Evolutionary conservation across 2,797 vertebrate genomes (phyloP).

Genomic region (Thalassophryne amazonica): DNA sequence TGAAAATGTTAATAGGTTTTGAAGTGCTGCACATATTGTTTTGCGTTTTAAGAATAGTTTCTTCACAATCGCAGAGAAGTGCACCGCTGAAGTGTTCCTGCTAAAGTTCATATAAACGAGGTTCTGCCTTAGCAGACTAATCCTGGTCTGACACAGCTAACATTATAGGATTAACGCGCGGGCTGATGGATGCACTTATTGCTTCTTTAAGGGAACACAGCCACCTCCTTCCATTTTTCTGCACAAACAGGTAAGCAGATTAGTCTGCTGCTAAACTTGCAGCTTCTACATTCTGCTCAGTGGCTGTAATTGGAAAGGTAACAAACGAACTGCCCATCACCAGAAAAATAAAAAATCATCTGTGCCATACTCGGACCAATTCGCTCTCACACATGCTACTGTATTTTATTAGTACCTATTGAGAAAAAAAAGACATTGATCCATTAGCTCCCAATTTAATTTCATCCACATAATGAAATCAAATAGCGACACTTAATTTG

Average conservation of each 20-base stretch:
- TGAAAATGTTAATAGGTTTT: too few relatives aligned
- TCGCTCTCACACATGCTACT: conserved; percentile 23
- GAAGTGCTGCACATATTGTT: too few relatives aligned
- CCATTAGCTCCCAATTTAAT: conserved; percentile 66
- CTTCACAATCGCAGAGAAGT: conserved; percentile 11
- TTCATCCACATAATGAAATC: conserved; percentile 71
- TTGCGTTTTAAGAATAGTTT: too few relatives aligned
- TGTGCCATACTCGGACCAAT: conserved; percentile 30
- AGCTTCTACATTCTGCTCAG: conserved; percentile 55
- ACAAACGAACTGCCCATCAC: conserved; percentile 40
- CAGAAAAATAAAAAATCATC: conserved; percentile 4
- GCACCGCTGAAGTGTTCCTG: conserved; percentile 12
- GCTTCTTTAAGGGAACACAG: conserved; percentile 45
- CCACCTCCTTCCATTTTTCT: conserved; percentile 12
- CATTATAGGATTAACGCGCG: conserved; percentile 57
- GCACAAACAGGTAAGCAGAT: conserved; percentile 65
- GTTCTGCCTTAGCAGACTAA: conserved; percentile 47
- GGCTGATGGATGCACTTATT: conserved; percentile 61
- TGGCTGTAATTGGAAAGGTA: conserved; percentile 58
- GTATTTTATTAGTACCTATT: conserved; percentile 52
- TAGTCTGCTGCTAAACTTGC: conserved; percentile 47
- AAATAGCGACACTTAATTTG: conserved; percentile 74
- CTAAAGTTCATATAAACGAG: conserved; percentile 51
- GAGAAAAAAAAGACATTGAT: conserved; percentile 57
- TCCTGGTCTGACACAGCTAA: conserved; percentile 47